A percentile compares a stretch with the other conserved stretches of the same genome.
These are phyloP conservation scores for Xestia c-nigrum DNA, from an alignment of 2,888 invertebrate species.

Conservation along the genomic window DNA sequence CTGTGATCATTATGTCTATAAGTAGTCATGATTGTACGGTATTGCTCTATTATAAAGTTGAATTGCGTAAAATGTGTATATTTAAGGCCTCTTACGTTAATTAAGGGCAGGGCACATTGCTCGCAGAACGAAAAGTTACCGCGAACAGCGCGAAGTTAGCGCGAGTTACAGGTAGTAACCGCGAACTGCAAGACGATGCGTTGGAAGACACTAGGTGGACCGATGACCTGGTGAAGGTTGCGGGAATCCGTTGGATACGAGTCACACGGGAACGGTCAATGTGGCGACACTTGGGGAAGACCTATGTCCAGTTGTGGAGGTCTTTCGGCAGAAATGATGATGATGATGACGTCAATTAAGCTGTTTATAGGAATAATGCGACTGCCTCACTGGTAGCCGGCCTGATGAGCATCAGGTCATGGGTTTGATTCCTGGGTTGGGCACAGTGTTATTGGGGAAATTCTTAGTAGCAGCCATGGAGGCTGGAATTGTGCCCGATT, in stretches of 20 bases:
- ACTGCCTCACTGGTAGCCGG: background rate
- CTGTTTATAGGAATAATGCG: background rate
- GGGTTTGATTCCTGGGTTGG: background rate
- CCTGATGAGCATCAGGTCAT: background rate
- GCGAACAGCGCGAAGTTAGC: too few relatives aligned
- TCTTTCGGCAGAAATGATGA: too few relatives aligned
- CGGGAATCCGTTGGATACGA: too few relatives aligned
- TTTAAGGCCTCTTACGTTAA: background rate
- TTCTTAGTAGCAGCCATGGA: background rate
- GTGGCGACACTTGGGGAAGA: too few relatives aligned
- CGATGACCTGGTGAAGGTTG: too few relatives aligned
- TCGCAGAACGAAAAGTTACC: too few relatives aligned
- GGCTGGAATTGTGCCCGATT: background rate
- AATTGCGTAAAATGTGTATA: conserved; percentile 4
- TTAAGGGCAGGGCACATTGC: too few relatives aligned
- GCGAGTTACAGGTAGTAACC: too few relatives aligned
- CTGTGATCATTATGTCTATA: conserved; percentile 6
- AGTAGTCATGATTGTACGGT: conserved; percentile 16
- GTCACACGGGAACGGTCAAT: too few relatives aligned
- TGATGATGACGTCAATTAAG: background rate
- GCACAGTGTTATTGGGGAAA: background rate
- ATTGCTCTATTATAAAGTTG: background rate
- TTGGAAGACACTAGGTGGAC: too few relatives aligned
- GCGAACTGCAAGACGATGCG: too few relatives aligned
- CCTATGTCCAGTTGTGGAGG: too few relatives aligned